Percentiles rank a stretch among this genome's conserved stretches.
Conservation (phyloP, 1,140 invertebrate genomes). For the Drosophila auraria region DNA sequence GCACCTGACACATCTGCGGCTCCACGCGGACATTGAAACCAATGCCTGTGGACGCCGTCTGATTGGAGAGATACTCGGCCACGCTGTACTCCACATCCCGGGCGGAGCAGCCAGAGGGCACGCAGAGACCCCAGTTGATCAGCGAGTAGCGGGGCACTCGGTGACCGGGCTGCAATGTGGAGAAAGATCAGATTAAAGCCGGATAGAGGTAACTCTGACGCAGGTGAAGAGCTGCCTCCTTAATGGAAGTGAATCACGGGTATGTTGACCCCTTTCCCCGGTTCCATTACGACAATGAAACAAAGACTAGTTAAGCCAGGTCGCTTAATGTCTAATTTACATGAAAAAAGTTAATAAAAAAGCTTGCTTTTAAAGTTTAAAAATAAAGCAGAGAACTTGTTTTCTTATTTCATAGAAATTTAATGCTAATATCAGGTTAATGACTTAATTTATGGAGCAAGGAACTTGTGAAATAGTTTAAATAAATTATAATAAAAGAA, state of each 20-base stretch:
- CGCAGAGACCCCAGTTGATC: slow-evolving; percentile 88
- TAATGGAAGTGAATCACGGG: slow-evolving; percentile 4
- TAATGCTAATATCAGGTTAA: not conserved
- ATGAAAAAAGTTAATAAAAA: not conserved
- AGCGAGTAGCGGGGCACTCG: slow-evolving; percentile 88
- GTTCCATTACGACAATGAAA: not conserved
- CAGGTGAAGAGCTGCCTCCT: not conserved
- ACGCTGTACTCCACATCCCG: slow-evolving; percentile 87
- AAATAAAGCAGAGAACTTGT: not conserved
- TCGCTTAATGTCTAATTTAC: slow-evolving; percentile 11
- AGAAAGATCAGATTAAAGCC: not conserved
- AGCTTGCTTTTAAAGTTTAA: not conserved
- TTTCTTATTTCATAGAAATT: slow-evolving; percentile 2
- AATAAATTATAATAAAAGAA: too few relatives aligned
- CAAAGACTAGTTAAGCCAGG: slow-evolving; percentile 8
- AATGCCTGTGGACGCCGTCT: slow-evolving; percentile 85
- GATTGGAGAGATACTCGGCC: slow-evolving; percentile 84
- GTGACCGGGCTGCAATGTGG: slow-evolving; percentile 87
- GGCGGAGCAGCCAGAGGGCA: slow-evolving; percentile 87
- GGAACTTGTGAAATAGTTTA: not conserved
- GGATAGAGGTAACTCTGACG: slow-evolving; percentile 1
- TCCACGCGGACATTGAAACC: slow-evolving; percentile 87
- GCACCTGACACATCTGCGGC: slow-evolving; percentile 87
- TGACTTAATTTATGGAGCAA: not conserved
- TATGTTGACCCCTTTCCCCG: not conserved